These are phyloP conservation scores for Microcebus jonahi DNA, from an alignment of 2,113 vertebrate genomes.

Conservation along the genomic window DNA sequence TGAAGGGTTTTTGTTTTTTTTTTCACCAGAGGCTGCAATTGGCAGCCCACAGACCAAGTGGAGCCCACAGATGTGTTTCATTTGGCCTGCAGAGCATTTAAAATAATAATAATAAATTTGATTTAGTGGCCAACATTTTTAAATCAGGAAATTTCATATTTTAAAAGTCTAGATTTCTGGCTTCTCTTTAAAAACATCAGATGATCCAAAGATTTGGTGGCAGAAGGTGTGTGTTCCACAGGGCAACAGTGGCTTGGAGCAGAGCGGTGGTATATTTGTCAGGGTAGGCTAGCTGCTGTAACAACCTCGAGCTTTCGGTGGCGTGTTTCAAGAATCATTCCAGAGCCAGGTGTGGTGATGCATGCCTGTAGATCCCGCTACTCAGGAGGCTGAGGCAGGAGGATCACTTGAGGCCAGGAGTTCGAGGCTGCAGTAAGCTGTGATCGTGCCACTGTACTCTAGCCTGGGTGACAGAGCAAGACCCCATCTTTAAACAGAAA, in stretches of 20 bases:
- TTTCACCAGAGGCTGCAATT: background rate
- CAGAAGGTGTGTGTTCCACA: background rate
- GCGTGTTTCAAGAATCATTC: background rate
- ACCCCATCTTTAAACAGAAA: too few species aligned
- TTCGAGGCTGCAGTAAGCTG: too few species aligned
- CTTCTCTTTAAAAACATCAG: background rate
- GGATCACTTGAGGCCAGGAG: too few species aligned
- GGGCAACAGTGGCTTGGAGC: background rate
- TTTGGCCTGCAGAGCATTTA: constrained; percentile 39
- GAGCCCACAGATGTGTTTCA: background rate
- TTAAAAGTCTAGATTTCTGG: constrained; percentile 28
- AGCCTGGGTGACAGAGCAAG: background rate
- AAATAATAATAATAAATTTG: constrained; percentile 31
- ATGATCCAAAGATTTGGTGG: background rate
- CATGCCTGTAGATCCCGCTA: too few species aligned
- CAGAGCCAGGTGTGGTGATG: background rate
- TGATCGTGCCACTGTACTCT: too few species aligned
- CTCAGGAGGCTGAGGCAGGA: too few species aligned
- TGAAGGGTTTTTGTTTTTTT: background rate
- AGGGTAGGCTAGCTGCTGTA: background rate
- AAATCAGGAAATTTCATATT: constrained; percentile 60
- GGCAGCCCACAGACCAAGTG: background rate
- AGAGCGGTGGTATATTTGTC: background rate
- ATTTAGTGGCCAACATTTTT: constrained; percentile 42
- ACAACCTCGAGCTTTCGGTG: background rate